Evolutionary conservation across 2,888 invertebrate genomes (phyloP).

Genomic region (Drosophila setosimentum): DNA sequence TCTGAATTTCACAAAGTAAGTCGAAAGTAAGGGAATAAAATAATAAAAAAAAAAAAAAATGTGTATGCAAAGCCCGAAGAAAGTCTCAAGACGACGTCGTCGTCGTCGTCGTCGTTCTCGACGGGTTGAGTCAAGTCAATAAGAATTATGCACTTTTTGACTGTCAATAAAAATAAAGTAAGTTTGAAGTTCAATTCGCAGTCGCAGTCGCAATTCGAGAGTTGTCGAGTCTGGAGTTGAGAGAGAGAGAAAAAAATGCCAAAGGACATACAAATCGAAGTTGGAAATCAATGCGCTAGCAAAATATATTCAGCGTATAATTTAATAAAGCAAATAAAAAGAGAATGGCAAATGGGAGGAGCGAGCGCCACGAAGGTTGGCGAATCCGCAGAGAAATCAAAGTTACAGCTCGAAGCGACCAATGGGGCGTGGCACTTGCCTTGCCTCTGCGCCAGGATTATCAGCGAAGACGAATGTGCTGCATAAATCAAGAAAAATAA

Average conservation of each 20-base stretch:
- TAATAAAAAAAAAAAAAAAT: conserved; percentile 26
- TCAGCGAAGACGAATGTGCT: conserved; percentile 65
- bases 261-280: conserved; percentile 78
- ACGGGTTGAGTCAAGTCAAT: conserved; percentile 61
- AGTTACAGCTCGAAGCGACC: conserved; percentile 40
- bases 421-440: conserved; percentile 42
- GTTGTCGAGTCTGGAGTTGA: conserved; percentile 16
- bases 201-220: conserved; percentile 20
- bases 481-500: conserved; percentile 64
- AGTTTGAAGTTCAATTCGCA: conserved; percentile 59
- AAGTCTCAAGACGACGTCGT: conserved; percentile 65
- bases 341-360: conserved; percentile 7
- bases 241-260: conserved; percentile 63
- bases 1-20: conserved; percentile 39
- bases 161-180: conserved; percentile 82
- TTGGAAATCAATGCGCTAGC: conserved; percentile 79
- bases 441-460: conserved; percentile 58
- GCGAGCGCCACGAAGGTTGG: conserved; percentile 14
- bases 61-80: conserved; percentile 60
- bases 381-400: conserved; percentile 74
- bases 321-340: conserved; percentile 81
- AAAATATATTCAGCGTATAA: conserved; percentile 83
- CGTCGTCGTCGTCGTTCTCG: conserved; percentile 17
- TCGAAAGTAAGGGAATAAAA: conserved; percentile 39
- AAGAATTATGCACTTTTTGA: conserved; percentile 80